Evolutionary conservation across 2,888 invertebrate species (phyloP).

Genomic region (Meliscaeva auricollis): DNA sequence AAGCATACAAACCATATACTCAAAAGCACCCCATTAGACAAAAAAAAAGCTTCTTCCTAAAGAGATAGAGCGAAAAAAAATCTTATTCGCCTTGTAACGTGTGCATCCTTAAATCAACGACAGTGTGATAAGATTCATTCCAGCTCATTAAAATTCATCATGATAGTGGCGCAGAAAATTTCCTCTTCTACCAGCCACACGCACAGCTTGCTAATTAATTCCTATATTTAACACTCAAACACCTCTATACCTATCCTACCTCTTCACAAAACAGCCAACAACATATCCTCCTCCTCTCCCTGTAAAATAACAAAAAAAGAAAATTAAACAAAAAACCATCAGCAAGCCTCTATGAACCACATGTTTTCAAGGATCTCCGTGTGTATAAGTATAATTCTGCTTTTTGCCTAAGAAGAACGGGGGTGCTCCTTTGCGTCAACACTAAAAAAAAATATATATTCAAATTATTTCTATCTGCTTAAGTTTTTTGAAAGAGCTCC

Average conservation of each 20-base stretch:
- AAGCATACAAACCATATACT: too few species aligned
- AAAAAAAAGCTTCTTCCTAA: not conserved
- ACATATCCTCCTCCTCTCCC: not conserved
- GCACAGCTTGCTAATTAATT: conserved; percentile 34
- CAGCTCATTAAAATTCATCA: conserved; percentile 37
- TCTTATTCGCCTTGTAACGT: not conserved
- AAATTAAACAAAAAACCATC: conserved; percentile 4
- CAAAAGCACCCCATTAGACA: not conserved
- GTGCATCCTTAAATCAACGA: conserved; percentile 14
- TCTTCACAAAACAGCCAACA: not conserved
- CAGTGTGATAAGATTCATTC: conserved; percentile 9
- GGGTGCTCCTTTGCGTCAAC: conserved; percentile 15
- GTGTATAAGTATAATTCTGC: not conserved
- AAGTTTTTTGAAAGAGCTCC: conserved; percentile 64
- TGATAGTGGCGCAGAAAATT: conserved; percentile 8
- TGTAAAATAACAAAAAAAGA: not conserved
- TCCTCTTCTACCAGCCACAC: conserved; percentile 2
- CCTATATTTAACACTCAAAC: conserved; percentile 32
- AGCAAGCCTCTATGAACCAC: conserved; percentile 45
- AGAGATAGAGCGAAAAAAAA: not conserved
- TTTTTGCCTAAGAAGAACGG: conserved; percentile 6
- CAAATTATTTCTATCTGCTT: conserved; percentile 62
- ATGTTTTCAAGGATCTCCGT: conserved; percentile 33
- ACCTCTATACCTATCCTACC: not conserved
- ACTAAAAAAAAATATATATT: conserved; percentile 61